Conservation (phyloP, 2,888 invertebrate genomes). For the Oegoconia quadripuncta region DNA sequence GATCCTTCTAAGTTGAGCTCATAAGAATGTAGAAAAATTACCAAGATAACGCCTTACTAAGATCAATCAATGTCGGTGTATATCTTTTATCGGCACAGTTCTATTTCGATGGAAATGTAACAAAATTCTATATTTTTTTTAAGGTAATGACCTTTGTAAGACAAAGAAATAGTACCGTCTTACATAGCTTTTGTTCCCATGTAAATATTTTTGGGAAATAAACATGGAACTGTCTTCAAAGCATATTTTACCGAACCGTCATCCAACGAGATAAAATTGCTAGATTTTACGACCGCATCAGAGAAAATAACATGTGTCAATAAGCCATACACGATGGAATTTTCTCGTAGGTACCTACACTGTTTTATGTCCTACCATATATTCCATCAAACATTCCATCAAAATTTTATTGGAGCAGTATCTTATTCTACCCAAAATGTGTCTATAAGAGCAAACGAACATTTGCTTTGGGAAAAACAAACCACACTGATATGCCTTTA, state of each 20-base stretch:
- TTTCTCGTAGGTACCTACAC: constrained; percentile 46
- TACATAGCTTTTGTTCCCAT: constrained; percentile 10
- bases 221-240: constrained; percentile 26
- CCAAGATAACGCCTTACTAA: constrained; percentile 47
- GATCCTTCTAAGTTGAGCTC: constrained; percentile 46
- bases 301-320: constrained; percentile 63
- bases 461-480: neutral
- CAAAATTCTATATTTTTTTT: too few relatives aligned
- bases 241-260: constrained; percentile 48
- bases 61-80: constrained; percentile 65
- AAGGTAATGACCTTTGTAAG: too few relatives aligned
- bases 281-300: constrained; percentile 56
- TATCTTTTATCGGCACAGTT: constrained; percentile 22
- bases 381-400: constrained; percentile 47
- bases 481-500: too few relatives aligned
- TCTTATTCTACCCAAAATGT: constrained; percentile 21
- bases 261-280: constrained; percentile 52
- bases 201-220: constrained; percentile 19
- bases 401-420: constrained; percentile 48
- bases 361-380: constrained; percentile 44
- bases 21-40: constrained; percentile 68
- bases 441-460: neutral
- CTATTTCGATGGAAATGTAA: constrained; percentile 4
- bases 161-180: too few relatives aligned
- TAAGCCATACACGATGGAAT: constrained; percentile 48